A percentile compares a stretch with the other conserved stretches of the same genome.
Conservation (phyloP, 1,140 invertebrate genomes). For the Meloidogyne hapla region DNA sequence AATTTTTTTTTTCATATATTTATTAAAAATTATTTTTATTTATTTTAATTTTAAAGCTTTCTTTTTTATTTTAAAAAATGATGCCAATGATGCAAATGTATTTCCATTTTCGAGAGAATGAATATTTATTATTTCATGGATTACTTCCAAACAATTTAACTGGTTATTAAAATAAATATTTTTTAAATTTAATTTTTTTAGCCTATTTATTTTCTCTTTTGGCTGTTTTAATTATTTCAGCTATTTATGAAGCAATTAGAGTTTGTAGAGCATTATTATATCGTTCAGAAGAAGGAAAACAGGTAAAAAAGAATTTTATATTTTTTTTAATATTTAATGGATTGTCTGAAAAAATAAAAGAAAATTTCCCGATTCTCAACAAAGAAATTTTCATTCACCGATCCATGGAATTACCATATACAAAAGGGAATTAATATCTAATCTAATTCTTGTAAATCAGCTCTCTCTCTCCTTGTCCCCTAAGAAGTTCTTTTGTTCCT, state of each 20-base stretch:
- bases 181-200: background rate
- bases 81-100: conserved; percentile 57
- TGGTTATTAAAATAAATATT: conserved; percentile 31
- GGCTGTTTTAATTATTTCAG: conserved; percentile 7
- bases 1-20: too few relatives aligned
- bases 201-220: conserved; percentile 22
- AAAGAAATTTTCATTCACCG: too few relatives aligned
- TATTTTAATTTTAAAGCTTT: conserved; percentile 13
- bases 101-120: conserved; percentile 52
- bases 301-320: conserved; percentile 15
- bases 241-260: conserved; percentile 12
- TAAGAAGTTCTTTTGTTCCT: too few relatives aligned
- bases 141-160: conserved; percentile 41
- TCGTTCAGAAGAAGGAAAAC: conserved; percentile 14
- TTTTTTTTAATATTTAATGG: too few relatives aligned
- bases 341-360: too few relatives aligned
- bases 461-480: too few relatives aligned
- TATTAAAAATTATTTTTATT: conserved; percentile 12
- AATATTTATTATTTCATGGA: conserved; percentile 45
- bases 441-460: too few relatives aligned
- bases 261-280: conserved; percentile 15
- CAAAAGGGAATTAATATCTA: too few relatives aligned
- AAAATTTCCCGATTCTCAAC: too few relatives aligned
- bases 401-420: too few relatives aligned
- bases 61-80: conserved; percentile 27